phyloP scores from a whole-genome alignment of 1,140 invertebrate genomes.

The Apolygus lucorum region DNA sequence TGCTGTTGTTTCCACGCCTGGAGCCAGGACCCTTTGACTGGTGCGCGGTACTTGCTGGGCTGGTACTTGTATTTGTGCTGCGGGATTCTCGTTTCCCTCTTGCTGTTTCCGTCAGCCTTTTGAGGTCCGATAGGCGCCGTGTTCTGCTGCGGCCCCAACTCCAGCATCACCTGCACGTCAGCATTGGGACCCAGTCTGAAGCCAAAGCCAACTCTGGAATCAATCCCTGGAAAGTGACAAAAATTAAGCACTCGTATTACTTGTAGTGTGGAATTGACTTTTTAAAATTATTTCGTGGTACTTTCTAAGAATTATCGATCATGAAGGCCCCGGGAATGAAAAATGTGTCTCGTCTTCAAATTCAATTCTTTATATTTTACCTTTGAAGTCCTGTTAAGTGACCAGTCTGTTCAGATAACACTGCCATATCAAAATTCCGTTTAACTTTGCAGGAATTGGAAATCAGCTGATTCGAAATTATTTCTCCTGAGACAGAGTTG shows the following conservation, averaged over 20 bases:
- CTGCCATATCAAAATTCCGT: too few relatives aligned
- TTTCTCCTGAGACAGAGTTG: too few relatives aligned
- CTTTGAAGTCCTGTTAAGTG: too few relatives aligned
- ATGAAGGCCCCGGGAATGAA: not conserved
- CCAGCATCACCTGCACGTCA: conserved; percentile 65
- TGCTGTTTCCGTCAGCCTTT: not conserved
- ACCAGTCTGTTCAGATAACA: too few relatives aligned
- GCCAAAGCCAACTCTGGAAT: conserved; percentile 66
- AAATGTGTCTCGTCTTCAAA: not conserved
- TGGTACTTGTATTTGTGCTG: too few relatives aligned
- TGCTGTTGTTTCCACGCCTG: conserved; percentile 8
- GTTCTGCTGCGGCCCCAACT: conserved; percentile 63
- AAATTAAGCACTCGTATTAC: too few relatives aligned
- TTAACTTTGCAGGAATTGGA: too few relatives aligned
- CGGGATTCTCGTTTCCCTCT: not conserved
- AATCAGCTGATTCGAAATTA: too few relatives aligned
- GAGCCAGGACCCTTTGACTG: not conserved
- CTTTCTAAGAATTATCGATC: not conserved
- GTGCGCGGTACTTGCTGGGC: not conserved
- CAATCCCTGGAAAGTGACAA: conserved; percentile 62
- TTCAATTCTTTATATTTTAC: too few relatives aligned
- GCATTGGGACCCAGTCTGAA: conserved; percentile 69
- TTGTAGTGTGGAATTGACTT: too few relatives aligned
- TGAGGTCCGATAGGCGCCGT: conserved; percentile 48
- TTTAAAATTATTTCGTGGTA: too few relatives aligned